phyloP scores from a whole-genome alignment of 2,797 vertebrate species.

The Alca torda region DNA sequence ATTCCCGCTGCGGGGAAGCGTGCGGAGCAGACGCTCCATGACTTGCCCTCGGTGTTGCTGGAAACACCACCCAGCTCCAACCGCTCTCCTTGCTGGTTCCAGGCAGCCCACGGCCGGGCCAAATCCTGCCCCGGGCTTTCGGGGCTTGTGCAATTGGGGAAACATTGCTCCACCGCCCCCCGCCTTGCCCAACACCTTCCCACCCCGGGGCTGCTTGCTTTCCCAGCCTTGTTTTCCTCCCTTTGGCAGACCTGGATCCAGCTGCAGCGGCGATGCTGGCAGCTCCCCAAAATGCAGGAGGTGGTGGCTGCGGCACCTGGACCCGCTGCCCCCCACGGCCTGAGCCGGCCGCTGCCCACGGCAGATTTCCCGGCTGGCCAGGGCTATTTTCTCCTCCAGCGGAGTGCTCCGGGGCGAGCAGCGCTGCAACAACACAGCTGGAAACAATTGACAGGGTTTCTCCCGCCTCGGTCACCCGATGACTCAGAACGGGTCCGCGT shows the following conservation, averaged over 20 bases:
- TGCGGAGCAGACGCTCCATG: background rate
- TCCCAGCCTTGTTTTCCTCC: background rate
- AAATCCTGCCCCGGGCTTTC: background rate
- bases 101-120: background rate
- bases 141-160: background rate
- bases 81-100: background rate
- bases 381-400: background rate
- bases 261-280: background rate
- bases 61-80: background rate
- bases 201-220: rapidly evolving
- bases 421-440: background rate
- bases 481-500: background rate
- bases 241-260: background rate
- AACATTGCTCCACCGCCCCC: background rate
- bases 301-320: background rate
- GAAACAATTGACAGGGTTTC: background rate
- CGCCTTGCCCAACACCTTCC: background rate
- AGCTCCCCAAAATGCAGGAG: background rate
- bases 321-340: background rate
- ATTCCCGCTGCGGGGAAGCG: background rate
- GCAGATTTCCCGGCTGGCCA: background rate
- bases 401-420: background rate
- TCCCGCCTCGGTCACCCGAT: background rate
- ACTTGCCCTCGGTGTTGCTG: rapidly evolving
- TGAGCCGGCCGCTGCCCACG: rapidly evolving